These are phyloP conservation scores for Betta splendens DNA, from an alignment of 2,797 vertebrate species.

Conservation along the genomic window DNA sequence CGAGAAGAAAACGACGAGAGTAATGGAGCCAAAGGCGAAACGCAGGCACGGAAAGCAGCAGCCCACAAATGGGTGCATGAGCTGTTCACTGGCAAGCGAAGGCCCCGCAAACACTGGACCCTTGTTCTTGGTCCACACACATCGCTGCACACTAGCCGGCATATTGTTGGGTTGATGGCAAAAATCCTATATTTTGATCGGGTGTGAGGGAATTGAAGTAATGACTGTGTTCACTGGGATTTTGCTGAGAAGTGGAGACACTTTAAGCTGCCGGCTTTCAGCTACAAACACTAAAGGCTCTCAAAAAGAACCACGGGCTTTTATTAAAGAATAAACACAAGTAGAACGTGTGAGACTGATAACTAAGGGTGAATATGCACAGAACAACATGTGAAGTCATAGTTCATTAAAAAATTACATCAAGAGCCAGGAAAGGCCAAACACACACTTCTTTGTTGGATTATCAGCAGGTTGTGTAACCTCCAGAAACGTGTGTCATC, in stretches of 20 bases:
- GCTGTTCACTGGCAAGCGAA: constrained; percentile 19
- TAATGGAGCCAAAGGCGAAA: constrained; percentile 24
- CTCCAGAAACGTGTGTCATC: too few species aligned
- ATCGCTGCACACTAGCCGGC: constrained; percentile 30
- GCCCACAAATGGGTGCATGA: constrained; percentile 15
- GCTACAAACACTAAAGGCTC: background rate
- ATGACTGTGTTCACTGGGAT: constrained; percentile 50
- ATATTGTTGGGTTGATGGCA: constrained; percentile 41
- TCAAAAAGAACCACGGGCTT: constrained; percentile 17
- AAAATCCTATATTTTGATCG: constrained; percentile 66
- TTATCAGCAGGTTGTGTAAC: background rate
- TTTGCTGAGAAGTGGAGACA: constrained; percentile 10
- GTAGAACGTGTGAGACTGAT: background rate
- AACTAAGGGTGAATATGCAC: background rate
- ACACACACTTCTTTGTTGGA: background rate
- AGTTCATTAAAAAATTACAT: background rate
- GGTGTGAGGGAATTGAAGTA: constrained; percentile 67
- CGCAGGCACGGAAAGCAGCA: background rate
- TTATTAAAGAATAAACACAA: background rate
- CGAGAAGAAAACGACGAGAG: constrained; percentile 13
- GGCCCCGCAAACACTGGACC: constrained; percentile 46
- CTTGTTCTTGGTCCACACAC: constrained; percentile 58
- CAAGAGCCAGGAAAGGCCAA: background rate
- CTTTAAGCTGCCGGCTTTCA: constrained; percentile 43
- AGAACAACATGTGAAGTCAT: too few species aligned